Percentiles rank a stretch among this genome's conserved stretches.
Conservation (phyloP, 2,888 invertebrate species). For the Ligdia adustata region DNA sequence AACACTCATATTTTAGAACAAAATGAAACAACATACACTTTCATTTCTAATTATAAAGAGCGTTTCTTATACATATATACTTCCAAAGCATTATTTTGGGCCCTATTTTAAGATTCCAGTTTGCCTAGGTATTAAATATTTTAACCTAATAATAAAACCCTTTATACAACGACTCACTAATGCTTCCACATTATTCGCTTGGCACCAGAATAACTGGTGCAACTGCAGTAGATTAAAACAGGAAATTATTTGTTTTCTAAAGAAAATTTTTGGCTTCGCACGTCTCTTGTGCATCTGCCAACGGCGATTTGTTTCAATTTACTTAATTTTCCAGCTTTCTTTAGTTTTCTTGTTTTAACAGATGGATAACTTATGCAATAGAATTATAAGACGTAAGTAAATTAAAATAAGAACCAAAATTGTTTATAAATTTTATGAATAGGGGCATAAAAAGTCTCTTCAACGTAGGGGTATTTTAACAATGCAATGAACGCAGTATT, state of each 20-base stretch:
- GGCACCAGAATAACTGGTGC: background rate
- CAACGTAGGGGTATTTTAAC: background rate
- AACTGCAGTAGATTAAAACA: background rate
- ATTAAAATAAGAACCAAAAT: background rate
- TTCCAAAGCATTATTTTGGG: too few relatives aligned
- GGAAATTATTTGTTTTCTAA: background rate
- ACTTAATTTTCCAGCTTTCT: background rate
- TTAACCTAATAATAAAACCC: background rate
- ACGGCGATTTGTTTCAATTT: background rate
- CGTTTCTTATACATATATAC: too few relatives aligned
- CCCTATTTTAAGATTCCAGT: too few relatives aligned
- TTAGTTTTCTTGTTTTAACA: background rate
- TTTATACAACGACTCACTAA: background rate
- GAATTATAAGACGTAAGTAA: background rate
- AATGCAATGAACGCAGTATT: background rate
- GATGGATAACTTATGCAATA: background rate
- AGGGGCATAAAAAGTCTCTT: background rate
- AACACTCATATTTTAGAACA: too few relatives aligned
- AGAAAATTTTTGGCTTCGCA: background rate
- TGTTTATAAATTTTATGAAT: too few relatives aligned
- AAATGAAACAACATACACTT: too few relatives aligned
- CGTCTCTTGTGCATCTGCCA: conserved; percentile 1
- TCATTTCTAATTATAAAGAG: too few relatives aligned
- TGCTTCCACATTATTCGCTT: background rate
- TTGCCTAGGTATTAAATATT: too few relatives aligned